Evolutionary conservation across 2,113 vertebrate species (phyloP).

Genomic region (Datnioides undecimradiatus): DNA sequence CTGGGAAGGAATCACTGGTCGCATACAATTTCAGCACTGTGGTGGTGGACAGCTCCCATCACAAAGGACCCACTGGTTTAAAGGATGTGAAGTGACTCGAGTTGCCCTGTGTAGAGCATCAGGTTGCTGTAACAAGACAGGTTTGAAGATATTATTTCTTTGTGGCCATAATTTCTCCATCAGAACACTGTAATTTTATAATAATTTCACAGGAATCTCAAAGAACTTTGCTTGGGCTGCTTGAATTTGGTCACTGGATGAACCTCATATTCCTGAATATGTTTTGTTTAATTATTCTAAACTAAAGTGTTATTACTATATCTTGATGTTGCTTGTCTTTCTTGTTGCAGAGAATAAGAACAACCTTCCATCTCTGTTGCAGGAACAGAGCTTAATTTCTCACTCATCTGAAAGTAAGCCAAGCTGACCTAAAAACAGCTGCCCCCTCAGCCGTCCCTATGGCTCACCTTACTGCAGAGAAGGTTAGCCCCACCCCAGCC

Average conservation of each 20-base stretch:
- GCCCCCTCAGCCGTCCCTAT: conserved; percentile 59
- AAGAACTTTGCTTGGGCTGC: background rate
- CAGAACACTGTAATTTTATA: background rate
- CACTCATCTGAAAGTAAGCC: conserved; percentile 55
- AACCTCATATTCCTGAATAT: background rate
- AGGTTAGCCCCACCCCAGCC: conserved; percentile 72
- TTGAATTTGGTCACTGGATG: background rate
- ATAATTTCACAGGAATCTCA: background rate
- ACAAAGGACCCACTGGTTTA: background rate
- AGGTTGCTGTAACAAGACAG: background rate
- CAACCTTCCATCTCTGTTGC: background rate
- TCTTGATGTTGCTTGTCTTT: background rate
- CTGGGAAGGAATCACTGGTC: background rate
- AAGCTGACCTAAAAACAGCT: conserved; percentile 68
- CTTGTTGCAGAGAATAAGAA: background rate
- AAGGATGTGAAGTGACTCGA: background rate
- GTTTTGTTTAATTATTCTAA: background rate
- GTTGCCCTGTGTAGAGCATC: background rate
- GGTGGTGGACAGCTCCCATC: conserved; percentile 57
- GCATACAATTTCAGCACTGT: conserved; percentile 65
- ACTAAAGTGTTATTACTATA: background rate
- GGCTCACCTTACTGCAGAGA: conserved; percentile 70
- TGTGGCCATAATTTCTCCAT: background rate
- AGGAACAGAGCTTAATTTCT: conserved; percentile 1
- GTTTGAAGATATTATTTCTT: background rate